phyloP scores from a whole-genome alignment of 2,113 vertebrate genomes.

The Chitala chitala region DNA sequence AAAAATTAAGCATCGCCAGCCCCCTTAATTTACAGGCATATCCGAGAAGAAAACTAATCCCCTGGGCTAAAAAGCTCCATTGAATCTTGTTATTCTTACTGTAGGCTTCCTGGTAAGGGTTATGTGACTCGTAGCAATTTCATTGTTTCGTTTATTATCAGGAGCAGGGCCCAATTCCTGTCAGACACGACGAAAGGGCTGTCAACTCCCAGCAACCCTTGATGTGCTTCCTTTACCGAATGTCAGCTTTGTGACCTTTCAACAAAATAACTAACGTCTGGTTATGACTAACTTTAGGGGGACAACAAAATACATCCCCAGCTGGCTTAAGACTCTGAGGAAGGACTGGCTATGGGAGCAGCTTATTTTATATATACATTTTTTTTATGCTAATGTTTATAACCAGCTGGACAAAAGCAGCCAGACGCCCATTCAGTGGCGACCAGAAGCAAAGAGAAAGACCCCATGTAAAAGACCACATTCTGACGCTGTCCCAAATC shows the following conservation, averaged over 20 bases:
- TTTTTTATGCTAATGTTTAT: no score
- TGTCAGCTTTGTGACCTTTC: constrained; percentile 48
- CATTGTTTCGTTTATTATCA: constrained; percentile 54
- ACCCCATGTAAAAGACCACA: not conserved
- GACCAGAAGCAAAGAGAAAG: not conserved
- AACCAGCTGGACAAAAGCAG: not conserved
- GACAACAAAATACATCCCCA: constrained; percentile 48
- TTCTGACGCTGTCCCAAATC: no score
- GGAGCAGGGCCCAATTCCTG: constrained; percentile 33
- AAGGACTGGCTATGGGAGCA: constrained; percentile 34
- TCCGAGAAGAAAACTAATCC: not conserved
- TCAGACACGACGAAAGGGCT: constrained; percentile 46
- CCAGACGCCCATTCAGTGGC: not conserved
- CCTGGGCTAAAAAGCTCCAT: constrained; percentile 18
- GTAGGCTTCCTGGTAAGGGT: constrained; percentile 39
- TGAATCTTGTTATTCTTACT: constrained; percentile 41
- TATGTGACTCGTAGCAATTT: constrained; percentile 41
- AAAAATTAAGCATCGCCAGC: no score
- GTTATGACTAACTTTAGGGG: no score
- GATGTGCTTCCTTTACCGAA: constrained; percentile 53
- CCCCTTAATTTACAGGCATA: not conserved
- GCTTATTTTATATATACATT: no score
- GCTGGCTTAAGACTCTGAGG: constrained; percentile 44
- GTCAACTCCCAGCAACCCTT: constrained; percentile 48
- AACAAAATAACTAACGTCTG: constrained; percentile 44